phyloP scores from a whole-genome alignment of 2,797 vertebrate genomes.

The Falco biarmicus region DNA sequence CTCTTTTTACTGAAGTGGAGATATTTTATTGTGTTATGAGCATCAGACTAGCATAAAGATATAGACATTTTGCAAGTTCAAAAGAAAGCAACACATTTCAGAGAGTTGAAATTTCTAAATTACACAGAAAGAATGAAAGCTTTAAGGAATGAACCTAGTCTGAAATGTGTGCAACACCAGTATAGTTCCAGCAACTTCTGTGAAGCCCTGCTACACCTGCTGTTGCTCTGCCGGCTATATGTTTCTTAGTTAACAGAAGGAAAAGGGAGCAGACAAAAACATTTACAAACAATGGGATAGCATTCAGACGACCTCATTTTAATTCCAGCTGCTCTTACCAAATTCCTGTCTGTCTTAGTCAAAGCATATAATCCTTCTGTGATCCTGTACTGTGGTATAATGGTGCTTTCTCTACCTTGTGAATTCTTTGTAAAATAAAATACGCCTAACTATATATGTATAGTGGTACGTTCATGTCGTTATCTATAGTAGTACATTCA shows the following conservation, averaged over 20 bases:
- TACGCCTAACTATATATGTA: background rate
- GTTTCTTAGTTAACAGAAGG: background rate
- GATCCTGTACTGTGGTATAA: background rate
- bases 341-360: conserved; percentile 1
- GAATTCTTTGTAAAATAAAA: background rate
- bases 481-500: background rate
- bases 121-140: background rate
- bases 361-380: background rate
- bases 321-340: background rate
- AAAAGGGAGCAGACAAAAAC: background rate
- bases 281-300: background rate
- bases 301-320: background rate
- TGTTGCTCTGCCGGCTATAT: background rate
- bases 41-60: background rate
- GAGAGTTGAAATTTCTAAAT: background rate
- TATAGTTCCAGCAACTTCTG: background rate
- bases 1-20: background rate
- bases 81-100: background rate
- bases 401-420: background rate
- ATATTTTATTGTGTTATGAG: background rate
- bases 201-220: background rate
- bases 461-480: background rate
- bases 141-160: background rate
- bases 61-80: background rate
- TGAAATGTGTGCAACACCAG: background rate